Base-by-base conservation (phyloP, 2,888 invertebrate species). In the Aromia moschata region DNA sequence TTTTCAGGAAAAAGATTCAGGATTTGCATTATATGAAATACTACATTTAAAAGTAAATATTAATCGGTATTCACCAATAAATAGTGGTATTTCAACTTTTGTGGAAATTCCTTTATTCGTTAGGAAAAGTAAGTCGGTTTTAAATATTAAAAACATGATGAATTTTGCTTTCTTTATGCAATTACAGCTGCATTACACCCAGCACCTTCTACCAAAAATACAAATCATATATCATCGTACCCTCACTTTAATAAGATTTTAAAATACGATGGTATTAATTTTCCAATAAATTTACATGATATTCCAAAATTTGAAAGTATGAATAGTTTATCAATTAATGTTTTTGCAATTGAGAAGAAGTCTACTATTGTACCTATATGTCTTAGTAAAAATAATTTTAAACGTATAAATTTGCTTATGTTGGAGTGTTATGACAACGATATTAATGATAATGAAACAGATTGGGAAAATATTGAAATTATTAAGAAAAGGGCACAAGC, bases 1-100 rank as follows among this genome's bases (percentile, higher is more conserved):
- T 51, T 51, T 18, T 14, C 12, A 7, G 52, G 40, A 40, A 20
- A n/a, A n/a, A 25, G 52, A 40, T 40, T n/a, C n/a, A 30, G 52
- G 52, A 10, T 51, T 10, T 14, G 38, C 2, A 2, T 12, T 51
- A 4, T 17, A 37, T 38, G 51, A 51, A 51, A 51, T 51, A 51
- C n/a, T n/a, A n/a, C n/a, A n/a, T n/a, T n/a, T n/a, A n/a, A n/a
- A n/a, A n/a, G n/a, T n/a, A n/a, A n/a, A 51, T 51, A 51, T 51
- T 14, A 51, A 51, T 38, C 5, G 15, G 12, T 51, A 51, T 16
- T 20, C 7, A n/a, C 51, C 51, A 9, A 53, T 53, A 46, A 38
- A 37, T n/a, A 4, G 17, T 37, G 38, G 37, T 12, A 10, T n/a
- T n/a, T n/a, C n/a, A n/a, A 47, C 14, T 47, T 47, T 15, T 33